These are phyloP conservation scores for Oenanthe oenanthe DNA, from an alignment of 2,113 vertebrate genomes.

Conservation along the genomic window DNA sequence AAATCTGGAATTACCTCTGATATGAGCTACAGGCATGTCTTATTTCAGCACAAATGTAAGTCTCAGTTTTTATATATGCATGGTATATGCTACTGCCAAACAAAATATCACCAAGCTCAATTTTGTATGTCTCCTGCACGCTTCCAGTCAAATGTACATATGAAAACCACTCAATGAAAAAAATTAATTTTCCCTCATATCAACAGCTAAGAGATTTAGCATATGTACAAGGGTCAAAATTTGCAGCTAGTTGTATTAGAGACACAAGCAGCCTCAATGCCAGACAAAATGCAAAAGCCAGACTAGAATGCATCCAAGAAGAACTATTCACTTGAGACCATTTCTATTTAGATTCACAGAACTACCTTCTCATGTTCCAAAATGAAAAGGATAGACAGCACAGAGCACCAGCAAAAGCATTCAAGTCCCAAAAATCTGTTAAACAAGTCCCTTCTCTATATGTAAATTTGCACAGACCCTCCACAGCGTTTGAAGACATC, in stretches of 20 bases:
- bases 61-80: not conserved
- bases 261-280: not conserved
- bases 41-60: constrained; percentile 4
- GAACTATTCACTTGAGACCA: not conserved
- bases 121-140: not conserved
- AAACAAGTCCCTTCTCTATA: not conserved
- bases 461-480: not conserved
- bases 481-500: not conserved
- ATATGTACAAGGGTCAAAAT: not conserved
- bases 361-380: not conserved
- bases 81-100: not conserved
- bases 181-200: not conserved
- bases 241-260: not conserved
- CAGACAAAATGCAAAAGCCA: constrained; percentile 1
- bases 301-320: not conserved
- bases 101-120: not conserved
- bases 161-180: not conserved
- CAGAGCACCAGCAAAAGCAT: not conserved
- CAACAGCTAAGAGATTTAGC: not conserved
- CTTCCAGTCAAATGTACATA: not conserved
- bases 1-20: not conserved
- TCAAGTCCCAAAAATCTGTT: not conserved
- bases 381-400: not conserved
- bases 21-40: not conserved
- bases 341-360: not conserved